These are phyloP conservation scores for Zophobas atratus DNA, from an alignment of 1,140 invertebrate genomes.

Conservation along the genomic window DNA sequence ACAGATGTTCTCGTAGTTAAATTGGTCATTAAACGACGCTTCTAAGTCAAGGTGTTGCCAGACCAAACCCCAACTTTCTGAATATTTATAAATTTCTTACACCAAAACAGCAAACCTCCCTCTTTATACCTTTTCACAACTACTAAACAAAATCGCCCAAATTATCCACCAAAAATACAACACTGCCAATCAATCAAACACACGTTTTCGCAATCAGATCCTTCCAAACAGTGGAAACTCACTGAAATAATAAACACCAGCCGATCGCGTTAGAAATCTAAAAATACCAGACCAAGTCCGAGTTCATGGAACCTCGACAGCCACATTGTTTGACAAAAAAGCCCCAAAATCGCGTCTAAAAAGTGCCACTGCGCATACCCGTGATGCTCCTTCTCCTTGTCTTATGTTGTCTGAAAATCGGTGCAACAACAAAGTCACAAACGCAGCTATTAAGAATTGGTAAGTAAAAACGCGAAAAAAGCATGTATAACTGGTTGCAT, in stretches of 20 bases:
- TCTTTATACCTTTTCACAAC: too few species aligned
- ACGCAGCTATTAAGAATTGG: conserved; percentile 9
- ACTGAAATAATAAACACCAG: background rate
- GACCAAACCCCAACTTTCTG: too few species aligned
- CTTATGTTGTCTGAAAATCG: background rate
- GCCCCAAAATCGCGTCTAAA: background rate
- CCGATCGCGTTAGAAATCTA: background rate
- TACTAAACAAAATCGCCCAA: too few species aligned
- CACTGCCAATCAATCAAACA: too few species aligned
- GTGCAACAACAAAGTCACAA: background rate
- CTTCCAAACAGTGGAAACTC: background rate
- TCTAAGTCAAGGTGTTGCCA: too few species aligned
- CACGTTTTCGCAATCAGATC: background rate
- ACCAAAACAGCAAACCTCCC: too few species aligned
- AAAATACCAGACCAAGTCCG: conserved; percentile 12
- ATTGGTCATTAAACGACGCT: too few species aligned
- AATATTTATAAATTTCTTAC: too few species aligned
- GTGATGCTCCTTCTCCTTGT: conserved; percentile 7
- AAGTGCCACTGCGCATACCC: background rate
- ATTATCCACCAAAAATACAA: too few species aligned
- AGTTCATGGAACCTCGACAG: conserved; percentile 26
- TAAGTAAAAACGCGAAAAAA: background rate
- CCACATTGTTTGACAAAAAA: conserved; percentile 2
- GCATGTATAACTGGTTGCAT: background rate
- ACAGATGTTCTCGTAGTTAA: too few species aligned